Conservation (phyloP, 2,888 invertebrate species). For the Smittia aterrima region DNA sequence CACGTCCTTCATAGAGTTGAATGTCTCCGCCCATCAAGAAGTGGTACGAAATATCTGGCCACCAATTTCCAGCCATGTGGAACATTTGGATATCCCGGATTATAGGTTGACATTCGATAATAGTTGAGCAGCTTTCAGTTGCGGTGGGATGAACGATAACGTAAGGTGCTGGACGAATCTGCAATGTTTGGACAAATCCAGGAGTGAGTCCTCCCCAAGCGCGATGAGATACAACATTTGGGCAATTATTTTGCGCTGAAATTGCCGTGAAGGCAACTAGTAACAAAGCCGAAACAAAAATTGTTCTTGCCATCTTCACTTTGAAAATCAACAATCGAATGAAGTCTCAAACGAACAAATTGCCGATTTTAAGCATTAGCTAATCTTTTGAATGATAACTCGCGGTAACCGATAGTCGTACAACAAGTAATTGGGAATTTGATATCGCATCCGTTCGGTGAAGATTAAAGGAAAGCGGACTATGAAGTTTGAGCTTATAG, state of each 20-base stretch:
- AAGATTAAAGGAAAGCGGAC: too few relatives aligned
- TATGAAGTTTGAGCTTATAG: too few relatives aligned
- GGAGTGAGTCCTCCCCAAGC: neutral
- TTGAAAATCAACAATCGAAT: too few relatives aligned
- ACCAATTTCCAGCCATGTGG: neutral
- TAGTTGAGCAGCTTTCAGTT: neutral
- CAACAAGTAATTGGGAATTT: too few relatives aligned
- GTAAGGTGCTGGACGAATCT: neutral
- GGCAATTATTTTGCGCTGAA: neutral
- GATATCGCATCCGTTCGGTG: too few relatives aligned
- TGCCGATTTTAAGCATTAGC: too few relatives aligned
- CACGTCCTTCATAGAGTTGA: neutral
- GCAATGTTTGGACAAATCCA: neutral
- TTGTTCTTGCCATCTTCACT: too few relatives aligned
- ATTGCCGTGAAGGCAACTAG: too few relatives aligned
- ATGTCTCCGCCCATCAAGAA: neutral
- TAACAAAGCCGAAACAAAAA: too few relatives aligned
- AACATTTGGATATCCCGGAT: neutral
- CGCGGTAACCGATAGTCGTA: too few relatives aligned
- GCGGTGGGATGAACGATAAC: neutral
- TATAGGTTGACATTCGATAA: neutral
- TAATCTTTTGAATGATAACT: too few relatives aligned
- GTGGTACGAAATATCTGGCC: slow-evolving; percentile 3
- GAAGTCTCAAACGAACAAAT: too few relatives aligned
- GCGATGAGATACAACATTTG: neutral